Evolutionary conservation across 2,113 vertebrate species (phyloP).

Genomic region (Odontesthes bonariensis): DNA sequence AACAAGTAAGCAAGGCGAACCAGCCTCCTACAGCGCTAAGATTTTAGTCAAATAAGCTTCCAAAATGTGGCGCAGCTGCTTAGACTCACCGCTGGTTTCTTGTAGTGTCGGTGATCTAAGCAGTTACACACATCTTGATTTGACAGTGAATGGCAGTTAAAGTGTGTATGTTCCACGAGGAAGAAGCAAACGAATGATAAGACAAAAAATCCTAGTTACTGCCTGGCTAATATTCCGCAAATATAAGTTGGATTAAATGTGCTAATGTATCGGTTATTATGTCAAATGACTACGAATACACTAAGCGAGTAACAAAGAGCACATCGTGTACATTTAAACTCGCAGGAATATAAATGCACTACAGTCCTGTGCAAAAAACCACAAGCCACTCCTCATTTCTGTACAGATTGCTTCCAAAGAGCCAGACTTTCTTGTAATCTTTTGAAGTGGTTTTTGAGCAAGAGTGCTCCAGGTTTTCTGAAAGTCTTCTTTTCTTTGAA

Average conservation of each 20-base stretch:
- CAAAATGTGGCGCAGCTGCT: neutral
- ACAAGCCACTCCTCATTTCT: neutral
- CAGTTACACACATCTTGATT: neutral
- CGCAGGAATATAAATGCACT: neutral
- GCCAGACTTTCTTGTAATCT: too few species aligned
- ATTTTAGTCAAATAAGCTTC: conserved; percentile 27
- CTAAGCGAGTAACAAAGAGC: too few species aligned
- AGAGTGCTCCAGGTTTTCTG: neutral
- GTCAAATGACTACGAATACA: too few species aligned
- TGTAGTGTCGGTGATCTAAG: conserved; percentile 4
- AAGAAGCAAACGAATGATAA: neutral
- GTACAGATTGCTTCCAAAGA: neutral
- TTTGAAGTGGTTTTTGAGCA: too few species aligned
- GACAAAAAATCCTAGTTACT: too few species aligned
- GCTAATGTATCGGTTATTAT: too few species aligned
- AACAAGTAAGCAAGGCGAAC: conserved; percentile 13
- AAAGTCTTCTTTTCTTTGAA: neutral
- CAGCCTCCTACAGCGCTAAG: conserved; percentile 15
- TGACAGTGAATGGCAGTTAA: neutral
- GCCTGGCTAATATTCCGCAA: neutral
- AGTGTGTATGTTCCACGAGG: neutral
- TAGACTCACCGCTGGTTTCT: neutral
- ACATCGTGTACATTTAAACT: too few species aligned
- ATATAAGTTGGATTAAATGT: neutral
- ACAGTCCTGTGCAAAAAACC: neutral